Evolutionary conservation across 2,113 vertebrate species (phyloP).

Genomic region (Muntiacus reevesi): DNA sequence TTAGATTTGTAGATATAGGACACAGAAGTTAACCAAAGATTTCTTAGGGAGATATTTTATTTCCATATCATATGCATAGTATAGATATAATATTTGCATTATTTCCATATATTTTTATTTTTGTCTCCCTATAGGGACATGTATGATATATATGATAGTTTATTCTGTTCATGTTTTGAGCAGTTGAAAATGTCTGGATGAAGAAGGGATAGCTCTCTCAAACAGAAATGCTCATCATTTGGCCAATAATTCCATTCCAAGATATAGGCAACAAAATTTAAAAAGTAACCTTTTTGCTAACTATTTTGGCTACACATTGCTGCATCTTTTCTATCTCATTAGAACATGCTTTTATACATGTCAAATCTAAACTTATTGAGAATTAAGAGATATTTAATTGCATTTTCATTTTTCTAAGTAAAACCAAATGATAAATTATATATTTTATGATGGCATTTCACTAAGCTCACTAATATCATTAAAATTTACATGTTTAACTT

Average conservation of each 20-base stretch:
- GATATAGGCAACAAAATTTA: not conserved
- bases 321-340: not conserved
- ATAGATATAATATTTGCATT: not conserved
- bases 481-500: not conserved
- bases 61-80: not conserved
- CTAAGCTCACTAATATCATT: not conserved
- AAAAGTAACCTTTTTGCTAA: not conserved
- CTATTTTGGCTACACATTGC: not conserved
- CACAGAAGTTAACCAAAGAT: not conserved
- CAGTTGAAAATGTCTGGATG: not conserved
- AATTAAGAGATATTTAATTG: not conserved
- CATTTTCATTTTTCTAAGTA: not conserved
- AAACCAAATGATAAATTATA: not conserved
- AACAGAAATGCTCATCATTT: not conserved
- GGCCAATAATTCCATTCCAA: not conserved
- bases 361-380: not conserved
- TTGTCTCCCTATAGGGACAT: not conserved
- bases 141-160: not conserved
- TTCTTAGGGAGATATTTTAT: not conserved
- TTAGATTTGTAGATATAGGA: not conserved
- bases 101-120: not conserved
- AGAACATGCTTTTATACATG: not conserved
- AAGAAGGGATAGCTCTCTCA: not conserved
- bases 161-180: not conserved
- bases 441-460: not conserved